Base-by-base conservation (phyloP, 92 coral and sea anemone species). In the Hydrozoanthus gracilis region DNA sequence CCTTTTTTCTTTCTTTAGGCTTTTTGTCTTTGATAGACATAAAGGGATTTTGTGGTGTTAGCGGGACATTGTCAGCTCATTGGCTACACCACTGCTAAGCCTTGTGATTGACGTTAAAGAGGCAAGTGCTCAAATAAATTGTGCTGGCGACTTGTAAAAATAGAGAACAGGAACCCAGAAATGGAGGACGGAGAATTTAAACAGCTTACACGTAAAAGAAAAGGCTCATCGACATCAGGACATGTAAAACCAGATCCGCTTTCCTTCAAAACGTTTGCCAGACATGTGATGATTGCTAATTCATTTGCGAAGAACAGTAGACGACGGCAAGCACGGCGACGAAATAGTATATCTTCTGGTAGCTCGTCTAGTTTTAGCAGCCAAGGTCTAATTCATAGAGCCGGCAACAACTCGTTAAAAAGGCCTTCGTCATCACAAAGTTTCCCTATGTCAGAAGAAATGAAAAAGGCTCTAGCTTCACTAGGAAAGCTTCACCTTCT, bases 391-490 rank as follows among this genome's bases (percentile, higher is more conserved):
- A 39, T 4, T 15, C 16, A 47, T 51, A 9, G 18, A 67, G n/a
- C n/a, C n/a, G 48, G 61, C 13, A 48, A 6, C 0, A 35, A 8
- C 9, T 80, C 47, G 27, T 65, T 58, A 7, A 66, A 65, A 18
- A 80, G 58, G 66, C 85, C 74, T 14, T 80, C 61, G 16, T 65
- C 85, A n/a, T 49, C 85, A 64, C 60, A 80, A 80, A 80, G 47
- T 8, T 80, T 80, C 66, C 85, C 85, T 7, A 80, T 80, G 85
- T 80, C 85, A 80, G 74, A 80, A 65, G 85, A 80, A 58, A 80
- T 80, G 85, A 80, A 65, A 80, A 80, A 27, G 11, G 52, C 85
- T 18, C 48, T 80, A 49, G 72, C 66, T 5, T 80, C 85, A 4
- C 20, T 80, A 7, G 85, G 85, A 46, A 49, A 80, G 55, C 73